Conservation (phyloP, 2,113 vertebrate species). For the Talpa occidentalis region DNA sequence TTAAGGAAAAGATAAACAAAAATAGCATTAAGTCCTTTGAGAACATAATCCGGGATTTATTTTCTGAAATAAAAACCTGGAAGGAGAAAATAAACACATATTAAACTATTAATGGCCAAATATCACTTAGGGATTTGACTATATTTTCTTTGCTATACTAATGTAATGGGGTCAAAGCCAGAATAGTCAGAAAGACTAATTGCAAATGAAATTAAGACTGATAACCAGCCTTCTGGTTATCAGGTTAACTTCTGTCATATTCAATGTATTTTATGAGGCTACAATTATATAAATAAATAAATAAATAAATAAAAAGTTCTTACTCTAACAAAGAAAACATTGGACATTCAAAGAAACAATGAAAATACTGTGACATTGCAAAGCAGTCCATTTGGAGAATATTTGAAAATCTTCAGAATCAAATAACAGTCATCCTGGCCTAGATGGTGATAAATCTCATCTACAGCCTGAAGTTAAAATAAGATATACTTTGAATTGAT, state of each 20-base stretch:
- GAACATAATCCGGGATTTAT: conserved; percentile 65
- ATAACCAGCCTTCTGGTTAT: neutral
- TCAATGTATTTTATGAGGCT: neutral
- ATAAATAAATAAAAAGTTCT: neutral
- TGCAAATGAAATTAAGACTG: conserved; percentile 40
- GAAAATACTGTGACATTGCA: neutral
- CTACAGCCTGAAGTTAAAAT: neutral
- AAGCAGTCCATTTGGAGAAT: neutral
- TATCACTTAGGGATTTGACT: conserved; percentile 69
- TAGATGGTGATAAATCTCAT: neutral
- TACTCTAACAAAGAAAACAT: neutral
- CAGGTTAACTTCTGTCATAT: conserved; percentile 44
- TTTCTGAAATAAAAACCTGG: conserved; percentile 68
- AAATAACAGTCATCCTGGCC: neutral
- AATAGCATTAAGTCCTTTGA: conserved; percentile 61
- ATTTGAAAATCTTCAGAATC: neutral
- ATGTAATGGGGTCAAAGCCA: conserved; percentile 44
- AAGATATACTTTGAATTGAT: neutral
- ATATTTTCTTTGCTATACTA: conserved; percentile 62
- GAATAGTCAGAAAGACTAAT: conserved; percentile 64
- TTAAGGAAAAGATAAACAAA: conserved; percentile 39
- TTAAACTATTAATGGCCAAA: conserved; percentile 76
- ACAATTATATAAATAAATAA: conserved; percentile 17
- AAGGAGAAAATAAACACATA: conserved; percentile 66
- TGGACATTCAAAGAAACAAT: neutral